These are phyloP conservation scores for Smittia aterrima DNA, from an alignment of 2,888 invertebrate species.

Conservation along the genomic window DNA sequence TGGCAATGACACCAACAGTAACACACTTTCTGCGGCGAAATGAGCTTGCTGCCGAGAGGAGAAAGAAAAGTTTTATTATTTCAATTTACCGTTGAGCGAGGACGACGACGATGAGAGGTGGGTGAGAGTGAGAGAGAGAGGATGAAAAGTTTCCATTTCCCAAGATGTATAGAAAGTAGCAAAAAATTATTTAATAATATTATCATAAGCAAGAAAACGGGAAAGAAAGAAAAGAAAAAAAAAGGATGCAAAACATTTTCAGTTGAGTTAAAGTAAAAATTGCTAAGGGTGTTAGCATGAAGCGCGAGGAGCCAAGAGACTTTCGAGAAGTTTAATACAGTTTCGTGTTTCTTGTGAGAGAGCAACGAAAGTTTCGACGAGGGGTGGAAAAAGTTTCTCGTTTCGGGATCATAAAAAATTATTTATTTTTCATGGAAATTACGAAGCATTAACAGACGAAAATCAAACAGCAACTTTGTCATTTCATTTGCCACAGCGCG, in stretches of 20 bases:
- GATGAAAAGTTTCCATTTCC: conserved; percentile 26
- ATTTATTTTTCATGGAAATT: conserved; percentile 39
- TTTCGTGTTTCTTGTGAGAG: conserved; percentile 14
- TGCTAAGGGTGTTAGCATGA: conserved; percentile 27
- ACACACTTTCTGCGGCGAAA: conserved; percentile 19
- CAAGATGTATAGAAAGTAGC: conserved; percentile 38
- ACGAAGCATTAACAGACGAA: conserved; percentile 39
- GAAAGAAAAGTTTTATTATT: conserved; percentile 38
- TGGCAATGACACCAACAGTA: conserved; percentile 21
- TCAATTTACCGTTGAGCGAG: conserved; percentile 27
- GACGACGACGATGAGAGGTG: too few relatives aligned
- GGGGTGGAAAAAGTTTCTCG: not conserved
- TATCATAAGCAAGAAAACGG: conserved; percentile 28
- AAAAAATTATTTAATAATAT: conserved; percentile 40
- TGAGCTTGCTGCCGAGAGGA: not conserved
- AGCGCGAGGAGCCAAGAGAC: not conserved
- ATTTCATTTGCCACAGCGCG: conserved; percentile 34
- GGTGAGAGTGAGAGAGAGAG: too few relatives aligned
- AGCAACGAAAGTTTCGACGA: not conserved
- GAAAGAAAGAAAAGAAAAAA: conserved; percentile 13
- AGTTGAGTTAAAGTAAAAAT: conserved; percentile 33
- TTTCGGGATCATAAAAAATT: conserved; percentile 35
- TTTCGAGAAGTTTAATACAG: conserved; percentile 28
- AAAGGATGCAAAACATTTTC: conserved; percentile 37
- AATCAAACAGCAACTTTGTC: conserved; percentile 39